These are phyloP conservation scores for Tenthredo livida DNA, from an alignment of 2,888 invertebrate species.

Conservation along the genomic window DNA sequence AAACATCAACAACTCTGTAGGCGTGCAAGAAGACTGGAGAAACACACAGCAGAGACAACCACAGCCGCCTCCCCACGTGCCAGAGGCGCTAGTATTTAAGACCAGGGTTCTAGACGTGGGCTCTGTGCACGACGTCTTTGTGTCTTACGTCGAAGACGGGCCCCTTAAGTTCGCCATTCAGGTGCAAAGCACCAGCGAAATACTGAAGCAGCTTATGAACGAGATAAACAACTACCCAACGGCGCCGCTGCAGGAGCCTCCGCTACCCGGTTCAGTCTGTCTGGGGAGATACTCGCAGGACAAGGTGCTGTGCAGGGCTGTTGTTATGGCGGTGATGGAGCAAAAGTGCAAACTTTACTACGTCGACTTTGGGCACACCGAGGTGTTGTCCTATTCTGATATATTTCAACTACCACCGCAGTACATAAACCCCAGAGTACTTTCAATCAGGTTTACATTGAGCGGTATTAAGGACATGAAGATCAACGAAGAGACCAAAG, in stretches of 20 bases:
- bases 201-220: constrained; percentile 85
- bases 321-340: constrained; percentile 87
- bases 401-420: constrained; percentile 88
- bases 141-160: constrained; percentile 90
- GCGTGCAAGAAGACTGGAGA: constrained; percentile 36
- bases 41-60: constrained; percentile 53
- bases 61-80: neutral
- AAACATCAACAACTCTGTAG: neutral
- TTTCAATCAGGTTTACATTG: constrained; percentile 87
- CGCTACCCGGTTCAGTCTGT: constrained; percentile 88
- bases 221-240: constrained; percentile 83
- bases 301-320: constrained; percentile 86
- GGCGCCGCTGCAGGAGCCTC: constrained; percentile 83
- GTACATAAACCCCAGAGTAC: constrained; percentile 86
- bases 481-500: constrained; percentile 82
- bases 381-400: constrained; percentile 85
- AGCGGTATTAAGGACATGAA: constrained; percentile 83
- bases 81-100: constrained; percentile 70
- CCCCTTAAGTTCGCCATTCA: constrained; percentile 90
- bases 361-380: constrained; percentile 90
- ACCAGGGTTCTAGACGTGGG: constrained; percentile 78
- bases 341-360: constrained; percentile 88
- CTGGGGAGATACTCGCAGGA: constrained; percentile 87
- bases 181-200: constrained; percentile 82
- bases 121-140: constrained; percentile 84